Evolutionary conservation across 2,888 invertebrate species (phyloP), one percentile per base, ranked within the genome.

Genomic region (Dromius quadrimaculatus): DNA sequence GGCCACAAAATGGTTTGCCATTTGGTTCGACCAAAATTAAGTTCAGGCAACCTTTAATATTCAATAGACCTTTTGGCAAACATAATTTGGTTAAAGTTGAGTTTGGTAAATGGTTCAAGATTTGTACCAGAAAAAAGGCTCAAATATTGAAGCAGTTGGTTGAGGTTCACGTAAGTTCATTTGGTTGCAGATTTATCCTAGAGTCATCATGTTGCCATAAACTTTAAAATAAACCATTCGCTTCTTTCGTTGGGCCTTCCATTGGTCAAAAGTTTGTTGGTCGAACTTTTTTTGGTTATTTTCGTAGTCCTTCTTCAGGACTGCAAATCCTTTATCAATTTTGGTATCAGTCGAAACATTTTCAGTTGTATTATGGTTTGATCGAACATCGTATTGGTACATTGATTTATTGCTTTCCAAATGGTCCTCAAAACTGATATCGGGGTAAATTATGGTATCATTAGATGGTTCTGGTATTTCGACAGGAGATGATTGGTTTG

Each of bases 191-290:
- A n/a, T n/a, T n/a, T n/a, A n/a, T n/a, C 17, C 63, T 32, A 63
- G 3, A 28, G 63, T 63, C n/a, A 63, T 28, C 13, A 63, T 1
- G n/a, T 63, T 63, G 15, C 63, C 63, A 43, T 45, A 63, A 1
- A 63, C 17, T 28, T 43, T 63, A 63, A 63, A 63, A 28, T 63
- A 63, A 23, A 63, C 45, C 63, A 63, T 63, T 28, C 63, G 9
- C 32, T 63, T 63, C 43, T 45, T 63, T 6, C 63, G 22, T 8
- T 38, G 41, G 0, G 45, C 63, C 9, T 45, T 23, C 63, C 63
- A 63, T 15, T 45, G 13, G 1, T 63, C 43, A 15, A 22, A 45
- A 1, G 32, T 23, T 9, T 63, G 19, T 6, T 63, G 22, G 0
- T 17, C 8, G 11, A 43, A 45, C 1, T 63, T 36, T 45, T 63